Base-by-base conservation (phyloP, 1,140 invertebrate genomes). In the Eriosoma lanigerum region DNA sequence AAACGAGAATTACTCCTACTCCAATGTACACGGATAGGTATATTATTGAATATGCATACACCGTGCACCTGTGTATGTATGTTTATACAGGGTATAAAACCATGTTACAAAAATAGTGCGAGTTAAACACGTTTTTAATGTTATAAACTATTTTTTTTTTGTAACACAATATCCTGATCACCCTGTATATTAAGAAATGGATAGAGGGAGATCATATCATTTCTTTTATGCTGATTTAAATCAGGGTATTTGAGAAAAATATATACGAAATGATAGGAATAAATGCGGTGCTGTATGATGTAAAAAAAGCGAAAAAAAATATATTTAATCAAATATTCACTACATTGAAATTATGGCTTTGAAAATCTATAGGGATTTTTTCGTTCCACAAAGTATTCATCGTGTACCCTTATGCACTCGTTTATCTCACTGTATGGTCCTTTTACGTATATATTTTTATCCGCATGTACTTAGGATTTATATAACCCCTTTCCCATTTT, bases 301-400 rank as follows among this genome's bases (percentile, higher is more conserved):
- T 5, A 19, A 38, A 19, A 38, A 64, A 64, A 64, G 32, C 32
- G 32, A 64, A 19, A 38, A 64, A 64, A 64, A 38, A 38, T 38
- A 64, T 64, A 38, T 64, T 64, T 64, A 64, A 64, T 64, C 62
- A 64, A 64, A 64, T 64, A 64, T 64, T 64, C 62, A 64, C 62
- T 64, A 38, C 62, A 19, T 4, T 44, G 62, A 64, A 64, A 64
- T 64, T 38, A 64, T 38, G 62, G 62, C 62, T 64, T 64, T 64
- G 32, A 21, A 64, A 64, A 64, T 64, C 62, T 38, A 64, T 38
- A n/a, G 62, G 32, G 62, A 64, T n/a, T 64, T 64, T 60, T 64
- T 38, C 62, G 29, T 64, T 32, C 17, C 62, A n/a, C 62, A 64
- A 64, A 64, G 62, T 64, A 38, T 64, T 64, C 62, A 64, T 64